A percentile compares a stretch with the other conserved stretches of the same genome.
phyloP scores from a whole-genome alignment of 2,113 vertebrate genomes.

The Dinomys branickii region DNA sequence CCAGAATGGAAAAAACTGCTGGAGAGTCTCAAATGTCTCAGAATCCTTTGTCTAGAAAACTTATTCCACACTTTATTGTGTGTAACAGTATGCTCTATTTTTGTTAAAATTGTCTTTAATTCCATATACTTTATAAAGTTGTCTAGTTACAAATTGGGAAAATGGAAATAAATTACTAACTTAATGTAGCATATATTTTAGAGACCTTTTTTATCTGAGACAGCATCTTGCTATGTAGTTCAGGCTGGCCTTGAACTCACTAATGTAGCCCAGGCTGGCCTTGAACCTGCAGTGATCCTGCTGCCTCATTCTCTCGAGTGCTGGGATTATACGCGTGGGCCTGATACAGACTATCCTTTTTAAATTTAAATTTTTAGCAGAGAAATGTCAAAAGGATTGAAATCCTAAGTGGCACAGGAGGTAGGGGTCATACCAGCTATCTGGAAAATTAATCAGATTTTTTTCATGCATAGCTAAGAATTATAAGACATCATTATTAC shows the following conservation, averaged over 20 bases:
- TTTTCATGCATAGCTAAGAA: background rate
- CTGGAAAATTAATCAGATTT: background rate
- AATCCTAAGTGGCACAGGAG: background rate
- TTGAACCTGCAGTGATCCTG: background rate
- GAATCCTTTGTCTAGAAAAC: background rate
- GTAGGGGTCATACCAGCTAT: background rate
- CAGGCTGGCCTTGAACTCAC: too few species aligned
- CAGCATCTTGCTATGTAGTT: too few species aligned
- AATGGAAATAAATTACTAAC: background rate
- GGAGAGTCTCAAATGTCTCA: background rate
- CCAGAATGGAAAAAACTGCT: background rate
- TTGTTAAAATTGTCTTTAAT: background rate
- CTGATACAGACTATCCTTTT: background rate
- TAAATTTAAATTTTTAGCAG: constrained; percentile 19
- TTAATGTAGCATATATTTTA: background rate
- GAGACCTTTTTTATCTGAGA: background rate
- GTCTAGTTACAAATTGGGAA: background rate
- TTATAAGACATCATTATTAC: background rate
- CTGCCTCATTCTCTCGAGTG: background rate
- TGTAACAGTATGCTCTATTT: background rate
- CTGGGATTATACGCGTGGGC: background rate
- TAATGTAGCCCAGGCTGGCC: too few species aligned
- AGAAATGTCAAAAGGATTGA: constrained; percentile 34
- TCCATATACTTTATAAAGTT: background rate
- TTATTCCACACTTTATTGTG: background rate